Base-by-base conservation (phyloP, 1,140 invertebrate species). In the Capitella teleta region DNA sequence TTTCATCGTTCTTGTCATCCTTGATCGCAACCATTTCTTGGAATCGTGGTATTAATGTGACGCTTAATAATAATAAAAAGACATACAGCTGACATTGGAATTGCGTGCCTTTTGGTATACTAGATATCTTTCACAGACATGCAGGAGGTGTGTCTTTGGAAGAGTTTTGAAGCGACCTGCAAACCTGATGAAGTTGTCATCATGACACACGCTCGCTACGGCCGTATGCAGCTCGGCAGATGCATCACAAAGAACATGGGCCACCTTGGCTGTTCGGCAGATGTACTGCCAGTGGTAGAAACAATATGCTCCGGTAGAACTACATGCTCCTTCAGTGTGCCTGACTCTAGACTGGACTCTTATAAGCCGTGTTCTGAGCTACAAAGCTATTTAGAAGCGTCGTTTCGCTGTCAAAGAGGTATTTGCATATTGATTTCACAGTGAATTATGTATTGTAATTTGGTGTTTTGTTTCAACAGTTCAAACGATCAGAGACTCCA, bases 171-270 rank as follows among this genome's bases (percentile, higher is more conserved):
- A 21, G 42, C 42, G 6, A 44, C 42, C 42, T 44, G 42, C n/a
- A 21, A 4, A n/a, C 1, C 42, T 5, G 26, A 44, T 25, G 42
- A 44, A 26, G 42, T 25, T 5, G 25, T 44, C 25, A 26, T 44
- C 21, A 10, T 44, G 42, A 23, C 21, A 1, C 5, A 6, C 6
- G 42, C 42, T 3, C 42, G 21, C 10, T 53, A 48, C 37, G 52
- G 52, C 14, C 52, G 52, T 1, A 53, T 53, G 52, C 46, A 43
- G 30, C 16, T 46, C n/a, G 52, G 52, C 28, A 36, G 52, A 21
- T 53, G 52, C 28, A 40, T 53, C 14, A 44, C 36, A 2, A 47
- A 40, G 8, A 53, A 41, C 16, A 40, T 43, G 25, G 52, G 52
- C 25, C 49, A 53, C 40, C 25, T 53, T 38, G 52, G 52, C 4